phyloP scores from a whole-genome alignment of 2,797 vertebrate genomes.

The Tokudaia muenninki region DNA sequence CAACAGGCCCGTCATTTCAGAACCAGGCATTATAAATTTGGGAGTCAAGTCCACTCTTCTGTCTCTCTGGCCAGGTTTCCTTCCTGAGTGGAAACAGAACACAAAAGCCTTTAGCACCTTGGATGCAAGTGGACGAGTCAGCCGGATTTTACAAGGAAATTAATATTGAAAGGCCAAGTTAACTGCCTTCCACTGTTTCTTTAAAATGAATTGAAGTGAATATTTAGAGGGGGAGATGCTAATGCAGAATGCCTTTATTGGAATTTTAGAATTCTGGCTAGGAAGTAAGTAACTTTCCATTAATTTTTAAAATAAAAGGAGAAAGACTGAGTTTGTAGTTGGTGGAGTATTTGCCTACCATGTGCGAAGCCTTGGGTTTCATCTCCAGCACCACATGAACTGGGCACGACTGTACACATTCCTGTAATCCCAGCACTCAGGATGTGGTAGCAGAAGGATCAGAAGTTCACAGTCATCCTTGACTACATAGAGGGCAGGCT shows the following conservation, averaged over 20 bases:
- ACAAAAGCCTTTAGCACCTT: not conserved
- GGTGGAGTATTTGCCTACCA: not conserved
- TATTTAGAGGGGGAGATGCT: not conserved
- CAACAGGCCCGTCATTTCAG: not conserved
- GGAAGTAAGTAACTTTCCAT: not conserved
- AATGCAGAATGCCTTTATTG: not conserved
- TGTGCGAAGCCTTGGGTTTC: not conserved
- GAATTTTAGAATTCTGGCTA: conserved; percentile 29
- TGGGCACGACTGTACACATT: not conserved
- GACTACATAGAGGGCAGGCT: not conserved
- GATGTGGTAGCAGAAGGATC: not conserved
- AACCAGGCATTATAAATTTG: conserved; percentile 3
- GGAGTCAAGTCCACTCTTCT: conserved; percentile 13
- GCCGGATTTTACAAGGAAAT: conserved; percentile 14
- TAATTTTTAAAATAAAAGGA: not conserved
- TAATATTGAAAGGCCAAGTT: conserved; percentile 38
- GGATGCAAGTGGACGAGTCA: not conserved
- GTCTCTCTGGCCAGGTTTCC: not conserved
- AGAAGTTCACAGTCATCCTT: not conserved
- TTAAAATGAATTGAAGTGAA: conserved; percentile 27
- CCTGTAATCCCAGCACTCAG: not conserved
- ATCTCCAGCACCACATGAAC: not conserved
- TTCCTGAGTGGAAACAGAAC: not conserved
- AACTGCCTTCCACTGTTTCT: not conserved
- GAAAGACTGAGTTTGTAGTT: too few species aligned